phyloP scores from a whole-genome alignment of 2,888 invertebrate species.

The Papilio gigon region DNA sequence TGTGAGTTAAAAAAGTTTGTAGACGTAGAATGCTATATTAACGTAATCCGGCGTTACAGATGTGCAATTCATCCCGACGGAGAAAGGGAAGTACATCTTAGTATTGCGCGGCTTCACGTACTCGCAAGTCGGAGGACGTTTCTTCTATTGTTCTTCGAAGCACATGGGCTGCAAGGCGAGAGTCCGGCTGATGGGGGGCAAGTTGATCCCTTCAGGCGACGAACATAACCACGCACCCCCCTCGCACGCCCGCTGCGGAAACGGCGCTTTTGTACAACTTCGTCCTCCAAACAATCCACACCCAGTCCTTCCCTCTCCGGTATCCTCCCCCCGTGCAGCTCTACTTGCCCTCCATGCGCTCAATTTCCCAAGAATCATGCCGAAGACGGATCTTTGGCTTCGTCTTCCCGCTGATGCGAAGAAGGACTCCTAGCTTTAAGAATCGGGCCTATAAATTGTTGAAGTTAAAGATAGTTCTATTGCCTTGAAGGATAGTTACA shows the following conservation, averaged over 20 bases:
- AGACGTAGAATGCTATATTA: conserved; percentile 26
- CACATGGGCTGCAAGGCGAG: conserved; percentile 77
- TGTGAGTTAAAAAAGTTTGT: not conserved
- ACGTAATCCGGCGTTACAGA: conserved; percentile 60
- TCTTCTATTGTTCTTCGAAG: conserved; percentile 79
- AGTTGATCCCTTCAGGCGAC: conserved; percentile 71
- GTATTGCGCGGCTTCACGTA: conserved; percentile 77
- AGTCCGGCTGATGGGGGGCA: conserved; percentile 68
- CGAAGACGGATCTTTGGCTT: conserved; percentile 75
- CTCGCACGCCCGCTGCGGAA: conserved; percentile 76
- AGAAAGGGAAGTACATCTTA: conserved; percentile 77
- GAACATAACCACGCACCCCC: conserved; percentile 76
- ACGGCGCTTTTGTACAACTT: conserved; percentile 77
- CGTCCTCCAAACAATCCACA: conserved; percentile 60
- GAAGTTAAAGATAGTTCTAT: conserved; percentile 35
- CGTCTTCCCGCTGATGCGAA: conserved; percentile 64
- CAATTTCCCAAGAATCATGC: conserved; percentile 71
- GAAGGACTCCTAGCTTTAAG: conserved; percentile 55
- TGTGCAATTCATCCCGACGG: conserved; percentile 79
- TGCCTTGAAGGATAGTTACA: conserved; percentile 42
- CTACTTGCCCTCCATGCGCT: conserved; percentile 69
- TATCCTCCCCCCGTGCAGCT: conserved; percentile 62
- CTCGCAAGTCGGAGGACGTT: conserved; percentile 78
- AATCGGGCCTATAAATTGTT: conserved; percentile 17
- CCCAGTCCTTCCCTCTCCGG: conserved; percentile 59